Percentiles rank a stretch among this genome's conserved stretches.
These are phyloP conservation scores for Drosophila kohkoa DNA, from an alignment of 1,140 invertebrate genomes.

Conservation along the genomic window DNA sequence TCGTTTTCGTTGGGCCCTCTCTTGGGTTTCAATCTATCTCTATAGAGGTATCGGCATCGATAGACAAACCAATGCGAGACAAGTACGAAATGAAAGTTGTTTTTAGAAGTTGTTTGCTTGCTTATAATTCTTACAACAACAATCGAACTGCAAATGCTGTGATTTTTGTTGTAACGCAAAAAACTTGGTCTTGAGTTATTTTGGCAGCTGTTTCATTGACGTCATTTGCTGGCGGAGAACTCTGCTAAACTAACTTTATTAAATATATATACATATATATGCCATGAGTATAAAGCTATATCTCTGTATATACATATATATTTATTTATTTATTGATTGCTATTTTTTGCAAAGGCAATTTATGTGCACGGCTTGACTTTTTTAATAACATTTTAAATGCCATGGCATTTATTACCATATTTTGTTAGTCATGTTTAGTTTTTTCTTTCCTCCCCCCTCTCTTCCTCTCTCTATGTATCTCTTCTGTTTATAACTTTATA, in stretches of 20 bases:
- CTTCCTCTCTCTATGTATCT: not conserved
- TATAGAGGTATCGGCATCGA: slow-evolving; percentile 4
- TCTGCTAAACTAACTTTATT: slow-evolving; percentile 26
- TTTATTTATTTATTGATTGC: slow-evolving; percentile 61
- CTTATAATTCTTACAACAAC: slow-evolving; percentile 72
- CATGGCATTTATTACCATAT: slow-evolving; percentile 81
- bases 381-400: slow-evolving; percentile 82
- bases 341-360: slow-evolving; percentile 64
- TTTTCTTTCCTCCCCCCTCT: not conserved
- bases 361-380: slow-evolving; percentile 69
- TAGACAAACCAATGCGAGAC: slow-evolving; percentile 4
- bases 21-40: no score
- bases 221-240: slow-evolving; percentile 50
- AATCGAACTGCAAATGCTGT: slow-evolving; percentile 51
- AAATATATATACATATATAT: slow-evolving; percentile 13
- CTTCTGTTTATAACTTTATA: slow-evolving; percentile 68
- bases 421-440: slow-evolving; percentile 62
- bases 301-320: slow-evolving; percentile 4
- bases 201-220: slow-evolving; percentile 64
- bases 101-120: slow-evolving; percentile 78
- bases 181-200: slow-evolving; percentile 60
- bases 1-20: no score
- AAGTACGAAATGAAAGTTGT: slow-evolving; percentile 80
- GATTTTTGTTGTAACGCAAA: slow-evolving; percentile 55
- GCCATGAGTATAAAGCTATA: slow-evolving; percentile 24